A percentile compares a stretch with the other conserved stretches of the same genome.
Evolutionary conservation across 2,113 vertebrate genomes (phyloP).

Genomic region (Strix uralensis): DNA sequence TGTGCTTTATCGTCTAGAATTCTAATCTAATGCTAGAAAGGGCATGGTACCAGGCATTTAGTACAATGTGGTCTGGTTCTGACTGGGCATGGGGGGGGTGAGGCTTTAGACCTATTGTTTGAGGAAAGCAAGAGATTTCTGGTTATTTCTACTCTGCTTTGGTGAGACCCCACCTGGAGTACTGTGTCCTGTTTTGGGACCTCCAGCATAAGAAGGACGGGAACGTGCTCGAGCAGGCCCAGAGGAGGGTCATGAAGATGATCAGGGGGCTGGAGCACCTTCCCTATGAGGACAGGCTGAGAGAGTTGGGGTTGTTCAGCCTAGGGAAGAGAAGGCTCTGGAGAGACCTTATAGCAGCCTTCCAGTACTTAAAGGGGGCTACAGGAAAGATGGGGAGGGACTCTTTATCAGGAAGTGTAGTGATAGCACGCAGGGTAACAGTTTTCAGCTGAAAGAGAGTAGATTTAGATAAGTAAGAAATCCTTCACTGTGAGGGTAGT

Average conservation of each 20-base stretch:
- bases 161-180: not conserved
- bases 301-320: not conserved
- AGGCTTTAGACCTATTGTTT: not conserved
- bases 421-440: rapidly evolving
- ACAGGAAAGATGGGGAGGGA: not conserved
- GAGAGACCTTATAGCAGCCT: not conserved
- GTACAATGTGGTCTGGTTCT: not conserved
- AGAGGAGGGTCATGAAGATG: not conserved
- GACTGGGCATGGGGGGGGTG: not conserved
- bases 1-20: not conserved
- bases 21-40: not conserved
- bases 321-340: not conserved
- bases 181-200: not conserved
- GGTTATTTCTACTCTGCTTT: not conserved
- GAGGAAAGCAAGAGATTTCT: not conserved
- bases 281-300: not conserved
- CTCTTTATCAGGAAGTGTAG: not conserved
- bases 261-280: not conserved
- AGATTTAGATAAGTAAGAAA: not conserved
- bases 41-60: not conserved
- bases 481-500: not conserved
- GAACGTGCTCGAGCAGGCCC: not conserved
- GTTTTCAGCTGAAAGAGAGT: not conserved
- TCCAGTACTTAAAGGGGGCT: not conserved
- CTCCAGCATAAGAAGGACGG: not conserved